A percentile compares a stretch with the other conserved stretches of the same genome.
phyloP scores from a whole-genome alignment of 2,888 invertebrate species.

The Rhingia rostrata region DNA sequence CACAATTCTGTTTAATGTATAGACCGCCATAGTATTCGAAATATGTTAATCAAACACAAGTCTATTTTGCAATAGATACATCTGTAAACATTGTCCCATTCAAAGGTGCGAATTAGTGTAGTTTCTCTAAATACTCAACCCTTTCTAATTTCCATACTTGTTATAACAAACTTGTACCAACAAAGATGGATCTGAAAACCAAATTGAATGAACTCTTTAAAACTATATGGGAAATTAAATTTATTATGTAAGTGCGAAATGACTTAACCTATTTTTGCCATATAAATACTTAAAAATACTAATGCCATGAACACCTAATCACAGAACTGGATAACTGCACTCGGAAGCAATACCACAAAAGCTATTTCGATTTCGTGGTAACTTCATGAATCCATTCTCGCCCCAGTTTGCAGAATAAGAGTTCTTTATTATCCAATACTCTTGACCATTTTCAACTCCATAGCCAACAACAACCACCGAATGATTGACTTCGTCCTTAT shows the following conservation, averaged over 20 bases:
- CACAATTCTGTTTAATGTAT: too few species aligned
- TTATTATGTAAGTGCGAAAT: constrained; percentile 17
- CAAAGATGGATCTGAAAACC: too few species aligned
- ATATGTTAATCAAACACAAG: neutral
- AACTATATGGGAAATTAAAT: constrained; percentile 2
- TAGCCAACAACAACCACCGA: constrained; percentile 82
- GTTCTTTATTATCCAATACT: constrained; percentile 82
- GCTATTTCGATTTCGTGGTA: constrained; percentile 79
- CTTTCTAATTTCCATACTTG: neutral
- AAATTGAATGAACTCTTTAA: neutral
- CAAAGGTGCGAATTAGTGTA: neutral
- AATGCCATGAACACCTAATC: constrained; percentile 23
- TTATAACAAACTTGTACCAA: too few species aligned
- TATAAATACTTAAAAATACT: constrained; percentile 53
- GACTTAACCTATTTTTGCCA: constrained; percentile 14
- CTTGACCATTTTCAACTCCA: constrained; percentile 80
- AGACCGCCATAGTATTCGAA: too few species aligned
- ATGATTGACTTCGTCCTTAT: constrained; percentile 80
- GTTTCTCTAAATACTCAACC: constrained; percentile 6
- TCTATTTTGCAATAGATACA: neutral
- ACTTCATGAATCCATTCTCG: constrained; percentile 80
- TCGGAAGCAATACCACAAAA: constrained; percentile 82
- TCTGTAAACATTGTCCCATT: neutral
- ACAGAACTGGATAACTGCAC: constrained; percentile 81
- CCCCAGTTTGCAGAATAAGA: constrained; percentile 82